phyloP scores from a whole-genome alignment of 2,797 vertebrate species.

The Sarcophilus harrisii region DNA sequence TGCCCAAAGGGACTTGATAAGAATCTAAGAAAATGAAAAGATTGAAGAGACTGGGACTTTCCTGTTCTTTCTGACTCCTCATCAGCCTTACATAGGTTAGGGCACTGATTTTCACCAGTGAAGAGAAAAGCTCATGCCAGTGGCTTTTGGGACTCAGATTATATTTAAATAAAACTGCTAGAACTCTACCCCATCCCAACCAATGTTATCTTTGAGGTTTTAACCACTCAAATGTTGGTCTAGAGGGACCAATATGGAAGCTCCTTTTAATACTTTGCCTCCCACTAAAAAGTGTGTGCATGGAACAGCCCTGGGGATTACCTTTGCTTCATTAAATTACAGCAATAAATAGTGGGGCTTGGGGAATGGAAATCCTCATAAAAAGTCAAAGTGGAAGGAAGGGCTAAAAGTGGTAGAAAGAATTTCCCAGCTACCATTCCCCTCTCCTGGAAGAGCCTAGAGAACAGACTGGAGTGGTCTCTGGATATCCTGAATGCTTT shows the following conservation, averaged over 20 bases:
- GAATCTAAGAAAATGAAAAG: background rate
- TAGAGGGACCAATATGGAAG: slow-evolving; percentile 52
- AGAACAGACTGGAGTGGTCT: slow-evolving; percentile 36
- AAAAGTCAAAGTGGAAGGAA: slow-evolving; percentile 33
- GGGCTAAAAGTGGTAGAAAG: background rate
- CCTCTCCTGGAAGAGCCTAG: background rate
- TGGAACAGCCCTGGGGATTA: slow-evolving; percentile 69
- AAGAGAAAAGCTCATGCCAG: background rate
- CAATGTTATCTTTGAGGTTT: slow-evolving; percentile 55
- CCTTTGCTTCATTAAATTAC: slow-evolving; percentile 72
- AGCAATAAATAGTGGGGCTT: slow-evolving; percentile 82
- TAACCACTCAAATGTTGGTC: background rate
- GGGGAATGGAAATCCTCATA: slow-evolving; percentile 68
- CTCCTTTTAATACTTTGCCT: slow-evolving; percentile 77
- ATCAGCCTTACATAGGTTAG: background rate
- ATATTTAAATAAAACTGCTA: slow-evolving; percentile 70
- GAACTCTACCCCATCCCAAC: slow-evolving; percentile 59
- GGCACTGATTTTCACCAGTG: background rate
- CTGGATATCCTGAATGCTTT: slow-evolving; percentile 68
- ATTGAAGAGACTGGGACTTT: background rate
- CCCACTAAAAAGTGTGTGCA: slow-evolving; percentile 57
- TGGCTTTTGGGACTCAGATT: background rate
- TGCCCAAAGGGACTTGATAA: background rate
- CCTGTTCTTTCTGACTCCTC: background rate
- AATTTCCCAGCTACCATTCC: background rate